A percentile compares a stretch with the other conserved stretches of the same genome.
Evolutionary conservation across 2,888 invertebrate genomes (phyloP).

Genomic region (Seira sanloemensis): DNA sequence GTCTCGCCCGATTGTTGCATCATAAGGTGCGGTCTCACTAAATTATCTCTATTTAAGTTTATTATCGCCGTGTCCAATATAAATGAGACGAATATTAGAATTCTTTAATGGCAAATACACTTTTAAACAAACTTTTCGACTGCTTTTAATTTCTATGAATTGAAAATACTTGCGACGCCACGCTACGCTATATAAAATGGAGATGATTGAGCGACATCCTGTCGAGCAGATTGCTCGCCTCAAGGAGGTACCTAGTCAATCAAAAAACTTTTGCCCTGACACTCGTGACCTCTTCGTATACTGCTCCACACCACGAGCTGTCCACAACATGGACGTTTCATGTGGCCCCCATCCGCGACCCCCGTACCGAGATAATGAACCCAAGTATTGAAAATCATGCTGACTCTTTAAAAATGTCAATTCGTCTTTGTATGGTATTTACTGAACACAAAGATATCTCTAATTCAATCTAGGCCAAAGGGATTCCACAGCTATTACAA

Average conservation of each 20-base stretch:
- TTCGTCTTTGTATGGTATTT: background rate
- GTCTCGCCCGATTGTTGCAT: no score
- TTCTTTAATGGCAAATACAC: background rate
- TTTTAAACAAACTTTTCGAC: background rate
- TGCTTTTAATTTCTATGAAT: background rate
- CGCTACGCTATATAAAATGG: background rate
- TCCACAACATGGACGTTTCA: slow-evolving; percentile 43
- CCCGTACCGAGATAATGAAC: slow-evolving; percentile 43
- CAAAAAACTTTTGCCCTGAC: background rate
- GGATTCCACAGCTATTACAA: slow-evolving; percentile 60
- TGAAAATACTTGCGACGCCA: background rate
- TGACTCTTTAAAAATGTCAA: background rate
- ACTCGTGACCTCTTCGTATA: slow-evolving; percentile 30
- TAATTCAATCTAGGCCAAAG: slow-evolving; percentile 30
- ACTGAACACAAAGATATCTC: no score
- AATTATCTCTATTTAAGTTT: background rate
- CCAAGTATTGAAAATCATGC: slow-evolving; percentile 32
- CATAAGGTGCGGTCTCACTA: background rate
- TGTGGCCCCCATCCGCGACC: slow-evolving; percentile 38
- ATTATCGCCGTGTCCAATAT: background rate
- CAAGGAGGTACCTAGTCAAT: slow-evolving; percentile 16
- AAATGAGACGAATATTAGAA: background rate
- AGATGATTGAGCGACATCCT: background rate
- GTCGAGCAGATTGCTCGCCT: slow-evolving; percentile 32
- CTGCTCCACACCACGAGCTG: slow-evolving; percentile 47